phyloP scores from a whole-genome alignment of 1,140 invertebrate genomes.

The Triops cancriformis region DNA sequence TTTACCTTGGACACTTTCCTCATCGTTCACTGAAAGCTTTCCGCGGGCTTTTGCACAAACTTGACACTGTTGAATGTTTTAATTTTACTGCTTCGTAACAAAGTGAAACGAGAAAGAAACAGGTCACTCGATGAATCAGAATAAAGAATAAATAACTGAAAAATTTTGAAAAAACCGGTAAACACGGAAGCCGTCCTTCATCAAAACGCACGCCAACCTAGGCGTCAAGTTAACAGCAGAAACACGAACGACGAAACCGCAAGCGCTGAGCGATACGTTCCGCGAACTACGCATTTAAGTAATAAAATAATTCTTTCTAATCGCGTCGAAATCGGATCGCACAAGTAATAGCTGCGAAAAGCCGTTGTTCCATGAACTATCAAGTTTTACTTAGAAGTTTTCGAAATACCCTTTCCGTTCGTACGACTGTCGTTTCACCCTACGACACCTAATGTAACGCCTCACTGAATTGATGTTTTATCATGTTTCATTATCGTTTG shows the following conservation, averaged over 20 bases:
- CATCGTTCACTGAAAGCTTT: background rate
- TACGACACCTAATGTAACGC: too few species aligned
- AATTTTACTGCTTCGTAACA: too few species aligned
- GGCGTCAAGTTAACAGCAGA: background rate
- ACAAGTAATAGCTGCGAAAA: too few species aligned
- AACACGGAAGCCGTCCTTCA: slow-evolving; percentile 4
- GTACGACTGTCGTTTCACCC: too few species aligned
- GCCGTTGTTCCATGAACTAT: too few species aligned
- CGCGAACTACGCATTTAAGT: background rate
- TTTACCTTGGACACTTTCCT: background rate
- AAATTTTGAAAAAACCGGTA: background rate
- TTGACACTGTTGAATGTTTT: background rate
- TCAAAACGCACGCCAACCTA: background rate
- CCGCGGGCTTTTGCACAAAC: background rate
- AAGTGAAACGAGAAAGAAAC: background rate
- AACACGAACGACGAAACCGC: background rate
- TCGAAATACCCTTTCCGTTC: too few species aligned
- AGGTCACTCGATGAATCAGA: background rate
- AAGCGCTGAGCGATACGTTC: background rate
- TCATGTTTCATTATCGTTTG: too few species aligned
- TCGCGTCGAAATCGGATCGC: too few species aligned
- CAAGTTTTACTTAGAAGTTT: too few species aligned
- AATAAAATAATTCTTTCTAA: too few species aligned
- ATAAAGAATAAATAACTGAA: background rate
- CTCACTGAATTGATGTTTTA: too few species aligned